Conservation (phyloP, 2,113 vertebrate species). For the Orientallactaga bullata region DNA sequence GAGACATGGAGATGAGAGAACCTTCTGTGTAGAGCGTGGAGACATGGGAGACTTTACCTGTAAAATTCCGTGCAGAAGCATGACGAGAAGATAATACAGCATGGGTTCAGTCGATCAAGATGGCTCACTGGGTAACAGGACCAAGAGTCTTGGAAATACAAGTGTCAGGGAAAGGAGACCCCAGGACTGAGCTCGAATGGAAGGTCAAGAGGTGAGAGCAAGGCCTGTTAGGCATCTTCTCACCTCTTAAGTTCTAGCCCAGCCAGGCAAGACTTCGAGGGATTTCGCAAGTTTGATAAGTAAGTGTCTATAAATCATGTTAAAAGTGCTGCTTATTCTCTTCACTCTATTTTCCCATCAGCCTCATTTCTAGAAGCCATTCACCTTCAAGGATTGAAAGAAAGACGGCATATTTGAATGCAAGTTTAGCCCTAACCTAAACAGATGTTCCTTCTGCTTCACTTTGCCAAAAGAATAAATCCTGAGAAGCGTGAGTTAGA, state of each 20-base stretch:
- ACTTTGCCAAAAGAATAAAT: neutral
- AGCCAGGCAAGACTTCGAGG: neutral
- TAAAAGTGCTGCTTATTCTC: neutral
- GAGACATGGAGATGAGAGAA: neutral
- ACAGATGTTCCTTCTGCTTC: neutral
- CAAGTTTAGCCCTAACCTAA: conserved; percentile 11
- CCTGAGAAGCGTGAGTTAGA: neutral
- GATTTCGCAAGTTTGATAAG: neutral
- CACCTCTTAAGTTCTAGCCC: neutral
- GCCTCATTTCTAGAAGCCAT: neutral
- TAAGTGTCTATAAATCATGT: neutral
- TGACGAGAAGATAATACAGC: neutral
- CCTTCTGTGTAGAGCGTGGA: neutral
- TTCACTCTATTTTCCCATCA: neutral
- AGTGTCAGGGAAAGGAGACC: neutral
- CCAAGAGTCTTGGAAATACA: neutral
- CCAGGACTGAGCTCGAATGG: neutral
- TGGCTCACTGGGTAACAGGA: too few relatives aligned
- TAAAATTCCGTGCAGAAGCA: neutral
- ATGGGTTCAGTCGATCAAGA: neutral
- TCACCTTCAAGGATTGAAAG: neutral
- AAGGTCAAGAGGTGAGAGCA: neutral
- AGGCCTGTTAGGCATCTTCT: neutral
- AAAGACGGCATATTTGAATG: neutral
- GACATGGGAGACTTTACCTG: neutral